A percentile compares a stretch with the other conserved stretches of the same genome.
Conservation (phyloP, 92 coral and sea anemone species). For the Paramuricea clavata region DNA sequence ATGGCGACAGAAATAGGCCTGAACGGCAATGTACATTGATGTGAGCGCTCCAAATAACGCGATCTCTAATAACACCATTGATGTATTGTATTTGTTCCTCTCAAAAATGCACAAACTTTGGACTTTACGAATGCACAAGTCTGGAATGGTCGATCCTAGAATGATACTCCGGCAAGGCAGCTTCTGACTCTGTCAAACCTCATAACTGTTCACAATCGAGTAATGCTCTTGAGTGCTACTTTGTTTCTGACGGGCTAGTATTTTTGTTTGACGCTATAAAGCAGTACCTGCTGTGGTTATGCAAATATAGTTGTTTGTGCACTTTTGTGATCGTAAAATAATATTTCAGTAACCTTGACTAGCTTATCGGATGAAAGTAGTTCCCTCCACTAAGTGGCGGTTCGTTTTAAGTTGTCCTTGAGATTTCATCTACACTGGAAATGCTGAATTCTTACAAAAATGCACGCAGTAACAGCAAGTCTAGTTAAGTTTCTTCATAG, state of each 20-base stretch:
- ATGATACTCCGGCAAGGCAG: too few relatives aligned
- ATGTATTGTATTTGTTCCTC: neutral
- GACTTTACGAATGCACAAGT: too few relatives aligned
- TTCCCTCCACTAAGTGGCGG: too few relatives aligned
- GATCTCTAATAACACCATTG: constrained; percentile 32
- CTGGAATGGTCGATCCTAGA: too few relatives aligned
- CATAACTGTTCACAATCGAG: too few relatives aligned
- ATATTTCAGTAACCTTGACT: neutral
- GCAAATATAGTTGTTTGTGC: neutral
- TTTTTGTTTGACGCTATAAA: neutral
- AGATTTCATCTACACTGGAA: too few relatives aligned
- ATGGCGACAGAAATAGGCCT: constrained; percentile 38
- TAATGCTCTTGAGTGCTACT: neutral
- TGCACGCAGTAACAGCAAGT: too few relatives aligned
- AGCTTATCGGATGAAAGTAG: too few relatives aligned
- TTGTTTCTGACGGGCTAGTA: neutral
- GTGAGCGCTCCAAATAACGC: constrained; percentile 23
- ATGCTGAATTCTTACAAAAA: too few relatives aligned
- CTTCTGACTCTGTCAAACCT: too few relatives aligned
- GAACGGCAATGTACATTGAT: constrained; percentile 16
- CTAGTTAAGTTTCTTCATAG: too few relatives aligned
- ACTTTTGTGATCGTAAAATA: neutral
- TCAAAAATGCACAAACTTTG: neutral
- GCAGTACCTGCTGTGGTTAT: constrained; percentile 9
- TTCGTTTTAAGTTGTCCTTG: too few relatives aligned